These are phyloP conservation scores for Nudaria mundana DNA, from an alignment of 2,888 invertebrate species.

Conservation along the genomic window DNA sequence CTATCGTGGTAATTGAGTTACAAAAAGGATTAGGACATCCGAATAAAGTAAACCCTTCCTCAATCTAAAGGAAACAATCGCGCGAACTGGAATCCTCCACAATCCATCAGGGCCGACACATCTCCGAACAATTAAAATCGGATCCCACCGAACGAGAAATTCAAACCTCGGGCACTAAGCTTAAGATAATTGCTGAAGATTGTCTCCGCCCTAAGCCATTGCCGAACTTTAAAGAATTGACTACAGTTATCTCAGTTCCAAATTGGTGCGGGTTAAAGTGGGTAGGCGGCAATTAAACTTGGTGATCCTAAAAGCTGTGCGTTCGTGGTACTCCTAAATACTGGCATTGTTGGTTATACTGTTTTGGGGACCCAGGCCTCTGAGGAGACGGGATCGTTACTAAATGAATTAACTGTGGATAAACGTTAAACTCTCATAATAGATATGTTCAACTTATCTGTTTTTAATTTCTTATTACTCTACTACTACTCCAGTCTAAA, in stretches of 20 bases:
- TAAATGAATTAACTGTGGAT: constrained; percentile 16
- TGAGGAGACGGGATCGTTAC: constrained; percentile 28
- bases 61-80: constrained; percentile 16
- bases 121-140: constrained; percentile 48
- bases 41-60: constrained; percentile 3
- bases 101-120: constrained; percentile 47
- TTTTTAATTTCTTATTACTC: too few species aligned
- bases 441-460: too few species aligned
- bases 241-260: constrained; percentile 59
- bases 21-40: constrained; percentile 2
- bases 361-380: constrained; percentile 4
- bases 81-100: constrained; percentile 14
- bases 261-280: constrained; percentile 73
- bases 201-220: constrained; percentile 56
- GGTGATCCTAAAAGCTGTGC: constrained; percentile 49
- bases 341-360: constrained; percentile 30
- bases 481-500: too few species aligned
- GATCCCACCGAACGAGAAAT: constrained; percentile 39
- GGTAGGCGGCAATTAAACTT: constrained; percentile 67
- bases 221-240: constrained; percentile 72
- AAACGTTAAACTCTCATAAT: too few species aligned
- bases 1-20: constrained; percentile 1
- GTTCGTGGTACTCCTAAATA: constrained; percentile 22
- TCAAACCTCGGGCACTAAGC: constrained; percentile 52
- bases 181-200: constrained; percentile 71